These are phyloP conservation scores for Dromiciops gliroides DNA, from an alignment of 2,113 vertebrate species.

Conservation along the genomic window DNA sequence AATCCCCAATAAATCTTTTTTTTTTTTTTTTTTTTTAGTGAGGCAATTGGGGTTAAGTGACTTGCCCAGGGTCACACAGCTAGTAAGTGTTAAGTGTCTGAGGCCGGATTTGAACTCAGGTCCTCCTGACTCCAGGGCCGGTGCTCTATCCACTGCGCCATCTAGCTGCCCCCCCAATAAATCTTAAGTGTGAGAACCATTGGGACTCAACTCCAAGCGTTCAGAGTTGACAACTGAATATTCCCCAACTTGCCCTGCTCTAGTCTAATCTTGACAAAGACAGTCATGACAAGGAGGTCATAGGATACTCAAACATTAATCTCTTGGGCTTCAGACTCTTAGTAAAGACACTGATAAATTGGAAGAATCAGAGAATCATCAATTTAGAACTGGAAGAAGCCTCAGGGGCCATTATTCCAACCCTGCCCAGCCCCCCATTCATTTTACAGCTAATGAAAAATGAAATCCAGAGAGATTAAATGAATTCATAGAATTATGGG, in stretches of 20 bases:
- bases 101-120: too few species aligned
- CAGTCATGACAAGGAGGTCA: neutral
- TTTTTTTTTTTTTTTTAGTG: too few species aligned
- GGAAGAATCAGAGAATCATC: neutral
- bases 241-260: too few species aligned
- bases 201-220: neutral
- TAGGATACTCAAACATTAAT: neutral
- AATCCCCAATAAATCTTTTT: neutral
- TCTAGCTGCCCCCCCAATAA: too few species aligned
- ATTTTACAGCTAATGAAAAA: neutral
- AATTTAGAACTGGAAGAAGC: neutral
- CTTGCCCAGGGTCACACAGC: too few species aligned
- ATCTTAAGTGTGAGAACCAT: too few species aligned
- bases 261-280: neutral
- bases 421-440: too few species aligned
- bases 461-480: neutral
- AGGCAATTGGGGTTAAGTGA: too few species aligned
- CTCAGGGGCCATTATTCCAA: neutral
- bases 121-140: too few species aligned
- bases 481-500: too few species aligned
- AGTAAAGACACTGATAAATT: neutral
- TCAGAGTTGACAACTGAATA: neutral
- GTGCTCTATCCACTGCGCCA: too few species aligned
- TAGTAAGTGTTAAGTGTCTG: too few species aligned
- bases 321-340: neutral